Percentiles rank a stretch among this genome's conserved stretches.
Conservation (phyloP, 2,888 invertebrate species). For the Autographa gamma region DNA sequence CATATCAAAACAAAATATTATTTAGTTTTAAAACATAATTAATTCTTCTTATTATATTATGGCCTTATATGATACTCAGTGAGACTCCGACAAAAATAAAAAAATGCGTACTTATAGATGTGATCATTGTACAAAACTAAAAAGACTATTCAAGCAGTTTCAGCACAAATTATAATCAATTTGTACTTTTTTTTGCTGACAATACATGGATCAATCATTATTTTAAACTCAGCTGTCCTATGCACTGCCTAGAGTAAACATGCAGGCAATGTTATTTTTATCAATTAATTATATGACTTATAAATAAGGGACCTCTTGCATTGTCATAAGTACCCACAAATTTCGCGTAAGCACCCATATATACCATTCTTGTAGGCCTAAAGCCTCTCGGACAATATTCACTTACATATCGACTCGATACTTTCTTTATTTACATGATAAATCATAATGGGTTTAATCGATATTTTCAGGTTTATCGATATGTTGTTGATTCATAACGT, state of each 20-base stretch:
- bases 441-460: slow-evolving; percentile 6
- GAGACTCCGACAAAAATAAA: slow-evolving; percentile 26
- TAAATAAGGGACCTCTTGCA: slow-evolving; percentile 6
- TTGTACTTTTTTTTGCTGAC: neutral
- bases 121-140: neutral
- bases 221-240: neutral
- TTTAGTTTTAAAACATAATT: slow-evolving; percentile 32
- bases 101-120: slow-evolving; percentile 22
- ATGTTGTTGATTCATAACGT: slow-evolving; percentile 14
- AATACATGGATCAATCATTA: neutral
- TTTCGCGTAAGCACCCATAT: neutral
- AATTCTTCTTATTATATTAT: slow-evolving; percentile 24
- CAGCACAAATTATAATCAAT: neutral
- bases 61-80: slow-evolving; percentile 48
- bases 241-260: neutral
- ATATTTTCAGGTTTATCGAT: slow-evolving; percentile 19
- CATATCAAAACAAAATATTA: slow-evolving; percentile 23
- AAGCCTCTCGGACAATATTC: slow-evolving; percentile 34
- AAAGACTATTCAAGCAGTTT: neutral
- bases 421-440: slow-evolving; percentile 15
- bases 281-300: neutral
- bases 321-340: slow-evolving; percentile 1
- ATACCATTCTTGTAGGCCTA: slow-evolving; percentile 15
- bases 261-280: slow-evolving; percentile 2
- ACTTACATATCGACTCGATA: slow-evolving; percentile 38